Evolutionary conservation across 2,113 vertebrate genomes (phyloP).

Genomic region (Hiodon tergisus): DNA sequence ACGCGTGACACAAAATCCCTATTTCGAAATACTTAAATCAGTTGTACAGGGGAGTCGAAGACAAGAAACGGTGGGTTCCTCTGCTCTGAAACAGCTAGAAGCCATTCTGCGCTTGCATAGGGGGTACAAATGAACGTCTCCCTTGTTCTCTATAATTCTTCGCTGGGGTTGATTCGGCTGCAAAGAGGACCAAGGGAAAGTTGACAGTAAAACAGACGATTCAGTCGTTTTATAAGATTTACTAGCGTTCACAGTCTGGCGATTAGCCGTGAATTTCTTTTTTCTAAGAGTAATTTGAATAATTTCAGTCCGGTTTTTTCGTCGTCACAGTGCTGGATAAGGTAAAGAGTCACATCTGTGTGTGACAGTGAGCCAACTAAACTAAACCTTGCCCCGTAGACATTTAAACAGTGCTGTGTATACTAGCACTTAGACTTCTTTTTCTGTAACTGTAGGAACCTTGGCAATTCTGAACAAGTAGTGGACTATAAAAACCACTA

Average conservation of each 20-base stretch:
- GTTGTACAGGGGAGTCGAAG: constrained; percentile 34
- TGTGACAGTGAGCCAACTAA: constrained; percentile 52
- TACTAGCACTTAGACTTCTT: constrained; percentile 4
- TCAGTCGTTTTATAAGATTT: constrained; percentile 41
- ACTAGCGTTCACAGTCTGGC: constrained; percentile 33
- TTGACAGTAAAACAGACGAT: constrained; percentile 46
- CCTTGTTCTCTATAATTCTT: background rate
- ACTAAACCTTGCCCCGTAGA: constrained; percentile 48
- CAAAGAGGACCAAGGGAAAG: constrained; percentile 42
- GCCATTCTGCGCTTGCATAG: constrained; percentile 20
- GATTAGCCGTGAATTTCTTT: background rate
- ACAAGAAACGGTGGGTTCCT: constrained; percentile 38
- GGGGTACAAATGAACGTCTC: constrained; percentile 11
- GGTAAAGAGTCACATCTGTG: constrained; percentile 57
- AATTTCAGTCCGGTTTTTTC: constrained; percentile 36
- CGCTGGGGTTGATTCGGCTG: constrained; percentile 26
- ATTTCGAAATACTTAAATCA: constrained; percentile 28
- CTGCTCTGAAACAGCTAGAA: constrained; percentile 40
- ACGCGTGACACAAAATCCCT: constrained; percentile 31
- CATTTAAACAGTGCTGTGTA: constrained; percentile 27
- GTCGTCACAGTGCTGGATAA: constrained; percentile 50
- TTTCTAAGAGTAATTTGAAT: constrained; percentile 14
- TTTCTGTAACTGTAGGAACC: constrained; percentile 1
- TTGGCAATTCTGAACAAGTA: no score
- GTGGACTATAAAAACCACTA: no score